Evolutionary conservation across 2,797 vertebrate genomes (phyloP), one percentile per base, ranked within the genome.

Genomic region (Chrosomus eos): DNA sequence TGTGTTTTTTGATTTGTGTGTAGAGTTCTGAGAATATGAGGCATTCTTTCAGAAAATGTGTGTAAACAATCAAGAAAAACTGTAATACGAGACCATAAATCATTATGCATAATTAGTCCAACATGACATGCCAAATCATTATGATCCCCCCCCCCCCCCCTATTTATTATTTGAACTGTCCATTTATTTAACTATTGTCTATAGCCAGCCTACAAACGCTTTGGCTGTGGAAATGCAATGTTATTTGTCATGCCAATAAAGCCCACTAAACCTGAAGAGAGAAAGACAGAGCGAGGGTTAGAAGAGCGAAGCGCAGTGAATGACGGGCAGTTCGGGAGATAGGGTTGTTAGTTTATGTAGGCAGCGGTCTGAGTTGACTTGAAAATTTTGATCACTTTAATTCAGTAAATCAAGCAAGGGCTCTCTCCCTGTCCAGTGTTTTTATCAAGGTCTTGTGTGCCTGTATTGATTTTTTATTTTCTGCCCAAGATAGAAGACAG

Each of bases 381-480:
- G 96, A 97, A 98, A 97, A 97, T 98, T 98, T 97, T 99, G 97
- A 98, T 99, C 96, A 96, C 96, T 97, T 97, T 99, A 98, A 99
- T 99, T 98, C 97, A 97, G 97, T 97, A 95, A 96, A 97, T 97
- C 96, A 96, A 97, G 96, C 95, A 89, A 90, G 94, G 95, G 95
- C 94, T 96, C 95, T 94, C 94, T 94, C 94, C 94, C 95, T 92
- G 93, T 96, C 96, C 94, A 93, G 95, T 92, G 94, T 96, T 97
- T 97, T 97, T 97, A 98, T 98, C 98, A 98, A 97, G 97, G 94
- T 92, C 94, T 80, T 94, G 95, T 96, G 97, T 96, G 97, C 95
- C 88, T 84, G 95, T 99, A 99, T 99, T 99, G 98, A 99, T 99
- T 99, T 99, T 98, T 97, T 98, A 98, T 99, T 99, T 98, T 98